phyloP scores from a whole-genome alignment of 2,797 vertebrate genomes.

The Eulemur mongoz region DNA sequence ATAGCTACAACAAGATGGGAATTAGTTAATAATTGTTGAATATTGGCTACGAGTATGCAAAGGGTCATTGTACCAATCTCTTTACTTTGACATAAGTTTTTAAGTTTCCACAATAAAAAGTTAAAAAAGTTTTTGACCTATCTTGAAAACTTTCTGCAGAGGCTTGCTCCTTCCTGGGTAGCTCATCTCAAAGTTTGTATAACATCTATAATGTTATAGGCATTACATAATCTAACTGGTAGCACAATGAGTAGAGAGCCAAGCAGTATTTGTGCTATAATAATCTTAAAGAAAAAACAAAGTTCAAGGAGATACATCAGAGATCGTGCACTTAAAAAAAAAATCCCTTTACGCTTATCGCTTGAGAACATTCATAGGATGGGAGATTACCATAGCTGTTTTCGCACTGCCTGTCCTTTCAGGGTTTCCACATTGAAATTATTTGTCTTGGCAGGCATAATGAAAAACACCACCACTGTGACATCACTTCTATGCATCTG shows the following conservation, averaged over 20 bases:
- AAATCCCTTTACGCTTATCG: neutral
- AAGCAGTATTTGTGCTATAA: neutral
- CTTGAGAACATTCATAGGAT: neutral
- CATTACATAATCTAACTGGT: neutral
- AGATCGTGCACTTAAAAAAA: neutral
- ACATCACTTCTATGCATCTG: constrained; percentile 94
- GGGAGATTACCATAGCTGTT: constrained; percentile 93
- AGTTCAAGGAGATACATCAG: neutral
- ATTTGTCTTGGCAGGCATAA: constrained; percentile 98
- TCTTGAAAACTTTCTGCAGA: neutral
- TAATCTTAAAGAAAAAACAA: neutral
- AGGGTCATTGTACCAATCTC: neutral
- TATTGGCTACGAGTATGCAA: neutral
- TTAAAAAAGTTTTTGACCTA: neutral
- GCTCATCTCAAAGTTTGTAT: neutral
- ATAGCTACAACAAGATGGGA: neutral
- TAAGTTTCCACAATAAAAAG: neutral
- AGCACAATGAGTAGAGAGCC: neutral
- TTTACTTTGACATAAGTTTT: neutral
- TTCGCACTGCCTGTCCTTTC: constrained; percentile 96
- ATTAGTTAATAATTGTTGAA: neutral
- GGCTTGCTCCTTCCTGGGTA: neutral
- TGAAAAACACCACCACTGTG: constrained; percentile 96
- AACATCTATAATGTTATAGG: neutral
- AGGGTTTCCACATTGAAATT: constrained; percentile 98